These are phyloP conservation scores for Gobio gobio DNA, from an alignment of 2,113 vertebrate species.

Conservation along the genomic window DNA sequence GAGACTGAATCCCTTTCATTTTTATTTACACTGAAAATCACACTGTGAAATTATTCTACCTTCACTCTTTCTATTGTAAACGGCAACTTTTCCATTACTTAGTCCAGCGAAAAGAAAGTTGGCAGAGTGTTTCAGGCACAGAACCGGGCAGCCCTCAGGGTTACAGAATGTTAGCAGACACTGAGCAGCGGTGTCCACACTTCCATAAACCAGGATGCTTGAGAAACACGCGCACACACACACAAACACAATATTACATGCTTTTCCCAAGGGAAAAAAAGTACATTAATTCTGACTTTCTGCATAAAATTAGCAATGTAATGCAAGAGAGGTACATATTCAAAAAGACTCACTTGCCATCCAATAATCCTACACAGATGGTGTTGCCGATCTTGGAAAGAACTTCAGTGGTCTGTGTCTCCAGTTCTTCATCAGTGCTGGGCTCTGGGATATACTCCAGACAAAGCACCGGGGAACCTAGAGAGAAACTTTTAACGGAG, in stretches of 20 bases:
- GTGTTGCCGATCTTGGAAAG: slow-evolving; percentile 63
- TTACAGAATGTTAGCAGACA: slow-evolving; percentile 77
- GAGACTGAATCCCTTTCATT: not conserved
- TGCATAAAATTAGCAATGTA: not conserved
- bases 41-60: slow-evolving; percentile 62
- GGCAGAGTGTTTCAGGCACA: slow-evolving; percentile 75
- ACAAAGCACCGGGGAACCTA: slow-evolving; percentile 79
- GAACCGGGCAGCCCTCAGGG: slow-evolving; percentile 76
- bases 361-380: slow-evolving; percentile 81
- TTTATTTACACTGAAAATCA: not conserved
- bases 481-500: slow-evolving; percentile 82
- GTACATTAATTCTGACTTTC: not conserved
- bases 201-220: slow-evolving; percentile 81
- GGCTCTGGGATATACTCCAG: slow-evolving; percentile 80
- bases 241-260: slow-evolving; percentile 10
- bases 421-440: slow-evolving; percentile 55
- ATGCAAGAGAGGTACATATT: not conserved
- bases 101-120: slow-evolving; percentile 80
- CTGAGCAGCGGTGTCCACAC: slow-evolving; percentile 81
- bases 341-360: slow-evolving; percentile 79
- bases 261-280: not conserved
- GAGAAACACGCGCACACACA: slow-evolving; percentile 10
- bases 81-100: slow-evolving; percentile 78
- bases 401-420: not conserved
- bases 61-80: slow-evolving; percentile 76